Base-by-base conservation (phyloP, 2,113 vertebrate species). In the Pangasianodon gigas region DNA sequence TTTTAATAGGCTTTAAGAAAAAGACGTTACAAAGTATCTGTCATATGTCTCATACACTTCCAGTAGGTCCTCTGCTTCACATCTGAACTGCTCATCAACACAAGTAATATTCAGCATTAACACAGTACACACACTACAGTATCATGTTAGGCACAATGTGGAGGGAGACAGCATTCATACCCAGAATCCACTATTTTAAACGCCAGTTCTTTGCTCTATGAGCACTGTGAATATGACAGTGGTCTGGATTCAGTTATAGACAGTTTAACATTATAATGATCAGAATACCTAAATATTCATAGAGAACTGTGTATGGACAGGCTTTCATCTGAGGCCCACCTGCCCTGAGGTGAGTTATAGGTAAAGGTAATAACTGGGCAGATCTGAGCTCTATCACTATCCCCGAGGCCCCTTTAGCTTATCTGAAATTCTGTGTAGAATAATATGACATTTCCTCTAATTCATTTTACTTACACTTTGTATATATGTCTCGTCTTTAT, bases 131-230 rank as follows among this genome's bases (percentile, higher is more conserved):
- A 90, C 90, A 92, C 90, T 93, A 90, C 87, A 91, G 90, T 92
- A 86, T 94, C 91, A 48, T 90, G 83, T 93, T 94, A 96, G 95
- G 95, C 95, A 96, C 95, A 93, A 92, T 93, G 94, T 95, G 92
- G 95, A 92, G 10, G 92, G 93, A 92, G 92, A 90, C 90, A 90
- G 84, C 65, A 82, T 92, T 85, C 90, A 91, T 92, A 93, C 90
- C 90, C 90, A 83, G 86, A 89, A 86, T 86, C 3, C 86, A 88
- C 86, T 89, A 79, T 81, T 89, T 58, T 87, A 88, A 60, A 91
- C 67, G 48, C 67, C 86, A 77, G 79, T 46, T 88, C 90, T 74
- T 87, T 74, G 60, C 77, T 62, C 32, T 69, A 56, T 89, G 67
- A 56, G 84, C 71, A 88, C 60, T 52, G 41, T 46, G 41, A 41